phyloP scores from a whole-genome alignment of 2,113 vertebrate genomes.

The Fulica atra region DNA sequence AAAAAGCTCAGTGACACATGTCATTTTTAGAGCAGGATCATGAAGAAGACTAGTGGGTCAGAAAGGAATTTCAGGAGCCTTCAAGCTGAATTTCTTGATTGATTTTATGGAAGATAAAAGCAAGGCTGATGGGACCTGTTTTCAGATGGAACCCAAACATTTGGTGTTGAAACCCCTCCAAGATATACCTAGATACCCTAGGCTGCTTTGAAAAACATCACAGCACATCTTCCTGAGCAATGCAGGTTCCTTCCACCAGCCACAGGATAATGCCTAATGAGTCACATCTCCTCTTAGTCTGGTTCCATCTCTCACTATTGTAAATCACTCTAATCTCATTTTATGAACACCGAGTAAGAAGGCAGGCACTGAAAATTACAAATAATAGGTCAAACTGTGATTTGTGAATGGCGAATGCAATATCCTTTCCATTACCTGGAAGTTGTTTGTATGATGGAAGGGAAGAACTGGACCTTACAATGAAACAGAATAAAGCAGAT shows the following conservation, averaged over 20 bases:
- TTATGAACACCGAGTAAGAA: conserved; percentile 29
- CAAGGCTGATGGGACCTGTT: not conserved
- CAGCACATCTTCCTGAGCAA: not conserved
- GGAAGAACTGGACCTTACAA: conserved; percentile 35
- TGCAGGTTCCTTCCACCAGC: not conserved
- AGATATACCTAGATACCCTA: not conserved
- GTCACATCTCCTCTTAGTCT: conserved; percentile 45
- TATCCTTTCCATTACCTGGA: conserved; percentile 54
- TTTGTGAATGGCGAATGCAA: conserved; percentile 26
- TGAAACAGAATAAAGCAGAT: conserved; percentile 25
- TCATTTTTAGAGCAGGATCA: not conserved
- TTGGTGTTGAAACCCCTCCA: not conserved
- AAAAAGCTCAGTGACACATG: not conserved
- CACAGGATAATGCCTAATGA: conserved; percentile 21
- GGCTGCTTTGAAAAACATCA: not conserved
- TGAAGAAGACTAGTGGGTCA: fast-evolving
- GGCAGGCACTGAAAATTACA: conserved; percentile 54
- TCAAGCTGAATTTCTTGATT: not conserved
- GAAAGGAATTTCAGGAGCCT: not conserved
- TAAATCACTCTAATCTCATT: conserved; percentile 54
- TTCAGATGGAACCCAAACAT: not conserved
- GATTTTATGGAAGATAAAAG: not conserved
- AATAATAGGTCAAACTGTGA: conserved; percentile 56
- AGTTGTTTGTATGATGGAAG: conserved; percentile 52
- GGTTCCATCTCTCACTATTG: conserved; percentile 23